These are phyloP conservation scores for Pantherophis alleghaniensis DNA, from an alignment of 2,797 vertebrate genomes.

Conservation along the genomic window DNA sequence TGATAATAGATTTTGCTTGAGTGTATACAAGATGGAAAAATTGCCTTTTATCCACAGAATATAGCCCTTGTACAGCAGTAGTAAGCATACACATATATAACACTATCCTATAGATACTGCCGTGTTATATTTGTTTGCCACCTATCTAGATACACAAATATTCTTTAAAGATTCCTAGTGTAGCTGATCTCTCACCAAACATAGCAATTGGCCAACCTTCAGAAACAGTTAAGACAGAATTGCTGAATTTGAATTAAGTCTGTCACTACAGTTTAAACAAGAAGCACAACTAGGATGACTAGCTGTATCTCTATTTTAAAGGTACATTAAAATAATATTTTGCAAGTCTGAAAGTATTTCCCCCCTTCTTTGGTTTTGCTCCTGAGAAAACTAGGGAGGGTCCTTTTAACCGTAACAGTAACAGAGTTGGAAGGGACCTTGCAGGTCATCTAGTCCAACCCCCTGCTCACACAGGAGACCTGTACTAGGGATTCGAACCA, in stretches of 20 bases:
- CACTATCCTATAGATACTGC: background rate
- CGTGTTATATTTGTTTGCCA: background rate
- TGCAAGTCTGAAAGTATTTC: background rate
- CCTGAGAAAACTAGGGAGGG: background rate
- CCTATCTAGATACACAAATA: background rate
- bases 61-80: background rate
- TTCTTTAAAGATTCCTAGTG: background rate
- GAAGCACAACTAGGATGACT: background rate
- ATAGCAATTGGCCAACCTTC: background rate
- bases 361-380: background rate
- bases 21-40: background rate
- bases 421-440: no score
- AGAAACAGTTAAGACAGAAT: background rate
- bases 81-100: background rate
- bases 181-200: background rate
- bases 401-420: no score
- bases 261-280: background rate
- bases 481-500: no score
- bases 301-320: background rate
- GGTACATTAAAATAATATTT: background rate
- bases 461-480: no score
- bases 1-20: constrained; percentile 3
- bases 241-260: background rate
- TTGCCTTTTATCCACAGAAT: background rate
- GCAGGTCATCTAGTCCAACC: no score